phyloP scores from a whole-genome alignment of 2,888 invertebrate genomes.

The Lepidocyrtinus sp. region DNA sequence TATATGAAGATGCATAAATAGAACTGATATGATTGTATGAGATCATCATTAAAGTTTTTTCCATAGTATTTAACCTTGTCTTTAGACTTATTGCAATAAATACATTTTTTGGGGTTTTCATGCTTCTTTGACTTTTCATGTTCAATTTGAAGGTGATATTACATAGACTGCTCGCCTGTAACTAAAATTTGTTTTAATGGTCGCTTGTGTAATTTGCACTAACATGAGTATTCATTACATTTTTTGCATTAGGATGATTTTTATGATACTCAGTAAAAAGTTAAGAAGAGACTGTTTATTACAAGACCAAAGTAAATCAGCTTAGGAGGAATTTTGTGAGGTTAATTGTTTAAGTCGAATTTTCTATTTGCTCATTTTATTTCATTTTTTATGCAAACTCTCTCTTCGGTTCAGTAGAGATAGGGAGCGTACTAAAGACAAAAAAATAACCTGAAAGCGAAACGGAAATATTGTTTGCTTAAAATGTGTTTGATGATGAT shows the following conservation, averaged over 20 bases:
- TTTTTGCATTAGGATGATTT: not conserved
- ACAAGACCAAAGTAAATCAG: not conserved
- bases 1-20: not conserved
- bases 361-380: not conserved
- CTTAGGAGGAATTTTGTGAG: not conserved
- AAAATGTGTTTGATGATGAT: not conserved
- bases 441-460: not conserved
- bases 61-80: not conserved
- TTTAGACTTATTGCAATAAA: not conserved
- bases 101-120: not conserved
- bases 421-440: not conserved
- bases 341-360: not conserved
- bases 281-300: too few species aligned
- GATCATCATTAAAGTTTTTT: not conserved
- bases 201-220: not conserved
- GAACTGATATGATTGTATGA: not conserved
- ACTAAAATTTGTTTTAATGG: too few species aligned
- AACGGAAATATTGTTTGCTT: not conserved
- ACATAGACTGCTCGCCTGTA: too few species aligned
- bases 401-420: not conserved
- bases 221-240: not conserved
- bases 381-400: not conserved
- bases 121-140: not conserved
- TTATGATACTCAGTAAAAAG: too few species aligned
- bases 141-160: not conserved